Conservation (phyloP, 2,888 invertebrate species). For the Chloroclystis v-ata region DNA sequence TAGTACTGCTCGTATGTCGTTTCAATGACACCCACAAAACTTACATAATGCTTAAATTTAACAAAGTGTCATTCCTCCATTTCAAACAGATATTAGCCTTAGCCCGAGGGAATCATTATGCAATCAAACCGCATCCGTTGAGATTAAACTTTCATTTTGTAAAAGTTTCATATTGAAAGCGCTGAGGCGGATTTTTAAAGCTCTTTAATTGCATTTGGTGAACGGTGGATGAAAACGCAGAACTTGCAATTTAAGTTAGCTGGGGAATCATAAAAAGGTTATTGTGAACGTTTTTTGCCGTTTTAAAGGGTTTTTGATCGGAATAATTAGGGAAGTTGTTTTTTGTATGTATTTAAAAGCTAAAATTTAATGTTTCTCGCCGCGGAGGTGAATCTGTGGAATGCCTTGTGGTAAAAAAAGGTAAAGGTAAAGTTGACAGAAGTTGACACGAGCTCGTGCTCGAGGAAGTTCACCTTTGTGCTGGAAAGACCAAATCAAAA, state of each 20-base stretch:
- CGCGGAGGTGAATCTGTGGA: no score
- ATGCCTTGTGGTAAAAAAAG: no score
- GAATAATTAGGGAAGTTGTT: no score
- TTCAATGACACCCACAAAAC: no score
- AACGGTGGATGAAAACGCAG: conserved; percentile 20
- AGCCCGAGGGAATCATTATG: conserved; percentile 8
- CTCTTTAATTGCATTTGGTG: conserved; percentile 32
- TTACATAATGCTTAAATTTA: neutral
- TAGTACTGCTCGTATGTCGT: no score
- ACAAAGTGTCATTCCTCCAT: neutral
- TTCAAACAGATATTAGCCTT: neutral
- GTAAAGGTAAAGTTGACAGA: no score
- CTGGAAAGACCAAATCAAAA: no score
- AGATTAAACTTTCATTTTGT: conserved; percentile 12
- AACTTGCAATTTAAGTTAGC: conserved; percentile 22
- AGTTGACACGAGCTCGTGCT: no score
- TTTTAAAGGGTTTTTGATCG: no score
- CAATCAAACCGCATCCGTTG: conserved; percentile 16
- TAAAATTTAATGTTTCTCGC: no score
- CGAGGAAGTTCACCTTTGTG: no score
- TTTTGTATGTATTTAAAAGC: no score
- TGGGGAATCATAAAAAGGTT: conserved; percentile 5
- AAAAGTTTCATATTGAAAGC: conserved; percentile 31
- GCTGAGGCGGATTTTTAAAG: conserved; percentile 30
- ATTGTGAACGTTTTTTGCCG: neutral